These are phyloP conservation scores for Elaphurus davidianus DNA, from an alignment of 2,113 vertebrate genomes.

Conservation along the genomic window DNA sequence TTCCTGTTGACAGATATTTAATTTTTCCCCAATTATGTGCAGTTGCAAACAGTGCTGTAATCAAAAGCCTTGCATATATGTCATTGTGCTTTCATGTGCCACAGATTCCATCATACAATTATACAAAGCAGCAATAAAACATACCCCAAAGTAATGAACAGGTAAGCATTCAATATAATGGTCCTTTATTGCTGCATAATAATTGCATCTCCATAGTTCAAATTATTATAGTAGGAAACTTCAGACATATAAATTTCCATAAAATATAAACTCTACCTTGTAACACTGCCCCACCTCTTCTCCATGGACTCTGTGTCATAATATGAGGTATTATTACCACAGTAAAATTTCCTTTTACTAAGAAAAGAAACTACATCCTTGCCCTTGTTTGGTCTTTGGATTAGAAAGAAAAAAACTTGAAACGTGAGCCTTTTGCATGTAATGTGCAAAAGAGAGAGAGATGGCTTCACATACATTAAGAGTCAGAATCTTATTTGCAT, in stretches of 20 bases:
- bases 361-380: slow-evolving; percentile 7
- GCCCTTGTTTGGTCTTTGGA: neutral
- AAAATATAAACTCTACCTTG: neutral
- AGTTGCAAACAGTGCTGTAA: neutral
- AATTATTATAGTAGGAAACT: slow-evolving; percentile 21
- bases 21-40: neutral
- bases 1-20: neutral
- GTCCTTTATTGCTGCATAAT: neutral
- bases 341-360: slow-evolving; percentile 17
- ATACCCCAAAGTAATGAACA: neutral
- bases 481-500: slow-evolving; percentile 30
- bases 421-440: neutral
- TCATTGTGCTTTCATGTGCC: neutral
- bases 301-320: neutral
- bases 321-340: neutral
- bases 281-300: neutral
- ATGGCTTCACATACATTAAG: neutral
- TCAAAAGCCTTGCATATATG: neutral
- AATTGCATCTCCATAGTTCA: neutral
- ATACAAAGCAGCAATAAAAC: neutral
- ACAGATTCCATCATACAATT: neutral
- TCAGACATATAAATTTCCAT: neutral
- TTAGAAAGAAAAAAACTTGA: slow-evolving; percentile 20
- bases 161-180: neutral
- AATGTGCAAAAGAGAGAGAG: neutral